A percentile compares a stretch with the other conserved stretches of the same genome.
These are phyloP conservation scores for Characodon lateralis DNA, from an alignment of 2,797 vertebrate species.

Conservation along the genomic window DNA sequence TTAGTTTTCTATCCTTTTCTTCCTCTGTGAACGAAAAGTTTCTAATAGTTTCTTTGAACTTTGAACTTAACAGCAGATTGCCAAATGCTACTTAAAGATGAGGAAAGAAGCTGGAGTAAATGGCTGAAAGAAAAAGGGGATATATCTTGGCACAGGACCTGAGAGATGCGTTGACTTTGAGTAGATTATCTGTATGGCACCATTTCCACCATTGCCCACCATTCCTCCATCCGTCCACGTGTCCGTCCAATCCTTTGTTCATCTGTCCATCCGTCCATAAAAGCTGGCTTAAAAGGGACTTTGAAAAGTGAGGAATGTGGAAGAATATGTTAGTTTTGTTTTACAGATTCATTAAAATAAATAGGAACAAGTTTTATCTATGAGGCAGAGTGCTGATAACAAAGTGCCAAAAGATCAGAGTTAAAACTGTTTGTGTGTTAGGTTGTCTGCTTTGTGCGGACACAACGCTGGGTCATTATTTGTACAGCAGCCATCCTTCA, in stretches of 20 bases:
- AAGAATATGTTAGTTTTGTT: too few species aligned
- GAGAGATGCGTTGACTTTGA: not conserved
- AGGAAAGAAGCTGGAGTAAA: not conserved
- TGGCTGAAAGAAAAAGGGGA: not conserved
- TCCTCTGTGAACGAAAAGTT: not conserved
- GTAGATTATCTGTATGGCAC: not conserved
- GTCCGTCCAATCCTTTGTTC: too few species aligned
- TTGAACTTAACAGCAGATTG: not conserved
- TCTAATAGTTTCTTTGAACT: not conserved
- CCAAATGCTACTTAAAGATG: not conserved
- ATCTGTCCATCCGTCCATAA: too few species aligned
- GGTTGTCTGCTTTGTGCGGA: not conserved
- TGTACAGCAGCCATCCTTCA: too few species aligned
- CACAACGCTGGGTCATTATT: not conserved
- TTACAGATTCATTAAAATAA: not conserved
- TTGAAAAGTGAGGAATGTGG: too few species aligned
- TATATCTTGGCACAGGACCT: not conserved
- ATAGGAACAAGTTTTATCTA: not conserved
- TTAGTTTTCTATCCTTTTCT: not conserved
- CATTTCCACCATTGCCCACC: too few species aligned
- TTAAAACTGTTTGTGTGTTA: not conserved
- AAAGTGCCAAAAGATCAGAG: not conserved
- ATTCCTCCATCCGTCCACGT: too few species aligned
- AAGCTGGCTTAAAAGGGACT: too few species aligned
- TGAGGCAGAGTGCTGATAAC: too few species aligned